phyloP scores from a whole-genome alignment of 23 tunicate genomes.

The Styela clava region DNA sequence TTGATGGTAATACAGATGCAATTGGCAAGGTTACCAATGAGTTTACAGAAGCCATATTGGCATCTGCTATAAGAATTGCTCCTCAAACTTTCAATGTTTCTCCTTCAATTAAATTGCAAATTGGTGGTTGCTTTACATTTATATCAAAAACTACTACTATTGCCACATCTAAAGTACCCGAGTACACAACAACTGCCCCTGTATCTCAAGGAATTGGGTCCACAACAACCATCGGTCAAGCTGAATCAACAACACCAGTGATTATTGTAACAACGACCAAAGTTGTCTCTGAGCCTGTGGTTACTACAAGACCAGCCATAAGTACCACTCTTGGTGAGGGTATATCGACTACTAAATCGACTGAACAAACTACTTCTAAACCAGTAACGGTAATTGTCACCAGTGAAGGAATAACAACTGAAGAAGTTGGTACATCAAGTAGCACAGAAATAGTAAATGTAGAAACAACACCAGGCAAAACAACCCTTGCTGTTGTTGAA shows the following conservation, averaged over 20 bases:
- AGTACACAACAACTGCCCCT: slow-evolving; percentile 8
- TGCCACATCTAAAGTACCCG: not conserved
- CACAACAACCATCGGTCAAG: not conserved
- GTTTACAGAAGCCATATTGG: slow-evolving; percentile 17
- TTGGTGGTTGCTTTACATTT: slow-evolving; percentile 10
- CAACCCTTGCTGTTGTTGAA: slow-evolving; percentile 53
- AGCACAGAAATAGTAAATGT: slow-evolving; percentile 41
- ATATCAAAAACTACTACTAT: not conserved
- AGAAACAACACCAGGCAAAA: slow-evolving; percentile 13
- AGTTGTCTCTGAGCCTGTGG: not conserved
- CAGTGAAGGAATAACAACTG: too few relatives aligned
- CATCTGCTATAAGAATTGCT: not conserved
- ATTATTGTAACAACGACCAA: not conserved
- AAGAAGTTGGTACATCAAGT: slow-evolving; percentile 18
- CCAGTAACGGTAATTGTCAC: too few relatives aligned
- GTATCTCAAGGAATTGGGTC: not conserved
- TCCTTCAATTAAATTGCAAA: not conserved
- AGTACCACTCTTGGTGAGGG: too few relatives aligned
- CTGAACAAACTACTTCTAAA: not conserved
- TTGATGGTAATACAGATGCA: slow-evolving; percentile 20
- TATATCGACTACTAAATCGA: not conserved
- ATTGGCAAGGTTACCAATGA: slow-evolving; percentile 10
- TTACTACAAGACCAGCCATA: too few relatives aligned
- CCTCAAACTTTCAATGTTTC: not conserved
- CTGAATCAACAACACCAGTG: slow-evolving; percentile 13